Base-by-base conservation (phyloP, 2,113 vertebrate species). In the Fregata magnificens region DNA sequence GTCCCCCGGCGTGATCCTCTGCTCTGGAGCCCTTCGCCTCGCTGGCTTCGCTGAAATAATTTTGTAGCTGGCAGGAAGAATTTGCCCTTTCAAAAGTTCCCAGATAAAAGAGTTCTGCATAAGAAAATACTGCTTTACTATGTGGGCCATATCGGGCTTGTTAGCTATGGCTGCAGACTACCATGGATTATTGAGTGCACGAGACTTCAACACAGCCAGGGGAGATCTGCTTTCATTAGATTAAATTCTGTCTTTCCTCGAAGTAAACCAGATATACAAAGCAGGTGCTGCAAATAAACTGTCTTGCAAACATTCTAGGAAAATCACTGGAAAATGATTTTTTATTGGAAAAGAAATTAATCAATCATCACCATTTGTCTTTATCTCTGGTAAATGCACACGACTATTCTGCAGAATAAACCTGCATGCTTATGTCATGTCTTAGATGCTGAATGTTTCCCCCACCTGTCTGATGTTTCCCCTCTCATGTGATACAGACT, bases 331-430 rank as follows among this genome's bases (percentile, higher is more conserved):
- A 56, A 76, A 38, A 72, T 55, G 0, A 66, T 55, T 81, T 76
- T 88, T 77, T 76, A 2, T 42, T 82, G 67, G 40, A 78, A 87
- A 32, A 73, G 2, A 81, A 58, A 70, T 59, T 50, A 65, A 49
- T 87, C 26, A 40, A 40, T 45, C 45, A 45, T 40, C 28, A 49
- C 14, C 16, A 24, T 42, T 84, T 93, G 15, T 66, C 77, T 85
- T 91, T 78, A n/a, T 67, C 24, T 70, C 53, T 6, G 6, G 47
- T 55, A 77, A 6, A 8, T 67, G 47, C 18, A 44, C 0, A 0
- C 62, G 61, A 82, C 47, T 67, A n/a, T 45, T 69, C 45, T 38
- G 49, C 14, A 40, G 56, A 53, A 40, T 66, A 74, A 96, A 70
- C n/a, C 42, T 76, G 32, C 7, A 11, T 36, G 21, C 17, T 26